phyloP scores from a whole-genome alignment of 2,113 vertebrate genomes.

The Macquaria australasica region DNA sequence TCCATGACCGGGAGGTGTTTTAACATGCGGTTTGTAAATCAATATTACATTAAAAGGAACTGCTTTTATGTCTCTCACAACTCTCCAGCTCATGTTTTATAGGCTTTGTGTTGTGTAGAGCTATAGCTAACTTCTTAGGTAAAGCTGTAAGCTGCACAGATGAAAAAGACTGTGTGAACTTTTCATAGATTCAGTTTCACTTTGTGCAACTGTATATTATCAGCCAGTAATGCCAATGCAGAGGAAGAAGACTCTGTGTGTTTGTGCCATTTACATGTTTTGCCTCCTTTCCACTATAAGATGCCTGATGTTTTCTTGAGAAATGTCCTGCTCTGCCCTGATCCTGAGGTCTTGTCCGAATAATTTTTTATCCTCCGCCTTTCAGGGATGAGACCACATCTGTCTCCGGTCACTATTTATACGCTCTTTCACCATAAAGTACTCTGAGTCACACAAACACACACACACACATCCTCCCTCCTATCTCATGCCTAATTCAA shows the following conservation, averaged over 20 bases:
- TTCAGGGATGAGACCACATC: conserved; percentile 78
- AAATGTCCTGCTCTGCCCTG: conserved; percentile 54
- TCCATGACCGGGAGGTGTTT: conserved; percentile 70
- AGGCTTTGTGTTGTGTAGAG: conserved; percentile 65
- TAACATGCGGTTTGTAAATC: conserved; percentile 80
- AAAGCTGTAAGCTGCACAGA: conserved; percentile 48
- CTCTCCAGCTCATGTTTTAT: conserved; percentile 81
- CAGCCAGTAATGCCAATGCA: conserved; percentile 22
- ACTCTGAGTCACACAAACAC: conserved; percentile 64
- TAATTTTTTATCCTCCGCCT: conserved; percentile 73
- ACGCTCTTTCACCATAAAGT: conserved; percentile 79
- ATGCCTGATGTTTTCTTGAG: conserved; percentile 44
- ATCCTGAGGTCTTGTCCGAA: conserved; percentile 58
- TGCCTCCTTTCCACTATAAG: conserved; percentile 19
- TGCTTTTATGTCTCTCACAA: conserved; percentile 75
- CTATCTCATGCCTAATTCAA: conserved; percentile 83
- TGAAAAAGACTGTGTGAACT: conserved; percentile 57
- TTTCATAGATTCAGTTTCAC: conserved; percentile 70
- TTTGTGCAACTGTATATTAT: conserved; percentile 74
- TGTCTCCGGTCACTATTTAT: conserved; percentile 82
- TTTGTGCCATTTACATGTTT: conserved; percentile 27
- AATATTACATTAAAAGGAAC: conserved; percentile 81
- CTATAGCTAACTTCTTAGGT: conserved; percentile 51
- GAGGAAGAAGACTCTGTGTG: conserved; percentile 10
- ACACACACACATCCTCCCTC: conserved; percentile 63